Evolutionary conservation across 1,140 invertebrate species (phyloP), one percentile per base, ranked within the genome.

Genomic region (Holcopasites calliopsidis): DNA sequence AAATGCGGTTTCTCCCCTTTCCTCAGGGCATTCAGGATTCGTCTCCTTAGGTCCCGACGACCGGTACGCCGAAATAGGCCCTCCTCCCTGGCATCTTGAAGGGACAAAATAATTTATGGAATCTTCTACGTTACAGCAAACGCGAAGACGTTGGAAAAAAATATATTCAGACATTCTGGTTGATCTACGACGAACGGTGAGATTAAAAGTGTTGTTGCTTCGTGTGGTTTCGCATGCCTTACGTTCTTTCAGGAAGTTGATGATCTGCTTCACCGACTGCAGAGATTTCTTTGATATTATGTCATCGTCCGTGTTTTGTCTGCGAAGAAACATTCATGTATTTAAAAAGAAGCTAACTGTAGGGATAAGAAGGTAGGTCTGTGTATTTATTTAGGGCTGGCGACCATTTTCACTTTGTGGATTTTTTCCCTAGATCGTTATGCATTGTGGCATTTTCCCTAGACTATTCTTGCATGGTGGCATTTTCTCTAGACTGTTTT

Each of bases 221-320:
- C 47, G n/a, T 8, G 21, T n/a, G 47, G 4, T 38, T 38, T 52
- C 16, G 10, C 2, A 10, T 75, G 64, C 73, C 78, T 79, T 75
- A 88, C 87, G 84, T 58, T 85, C 58, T 65, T 87, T 87, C 26
- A 88, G 62, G 42, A 88, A 84, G 47, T 60, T 69, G 60, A 87
- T 86, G 33, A 86, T 83, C 49, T 79, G 79, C 52, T 84, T 87
- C 2, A 88, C 87, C 1, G 77, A 78, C 23, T 86, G 74, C 28
- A 88, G 38, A 16, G 87, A 87, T 52, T 87, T 86, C 47, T 79
- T 75, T 21, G 87, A 88, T 85, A 88, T 88, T 54, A 88, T 87
- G 16, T 88, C 87, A 18, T 88, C 87, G 31, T 62, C 80, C 6
- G 76, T 61, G 7, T 83, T 68, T 5, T 77, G 72, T 31, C 83